A percentile compares a stretch with the other conserved stretches of the same genome.
These are phyloP conservation scores for Dynastes maya DNA, from an alignment of 2,888 invertebrate genomes.

Conservation along the genomic window DNA sequence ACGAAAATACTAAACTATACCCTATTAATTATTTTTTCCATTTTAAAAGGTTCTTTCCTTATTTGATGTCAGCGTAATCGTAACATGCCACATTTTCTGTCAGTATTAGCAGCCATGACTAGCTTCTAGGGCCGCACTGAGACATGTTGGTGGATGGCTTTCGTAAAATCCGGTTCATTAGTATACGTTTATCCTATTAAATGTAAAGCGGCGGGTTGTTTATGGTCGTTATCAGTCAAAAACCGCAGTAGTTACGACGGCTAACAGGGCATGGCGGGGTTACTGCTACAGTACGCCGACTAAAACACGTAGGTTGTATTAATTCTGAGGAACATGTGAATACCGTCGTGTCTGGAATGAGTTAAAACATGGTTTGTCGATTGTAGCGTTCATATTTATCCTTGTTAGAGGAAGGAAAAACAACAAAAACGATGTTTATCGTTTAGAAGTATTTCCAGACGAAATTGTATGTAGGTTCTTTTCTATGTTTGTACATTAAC, in stretches of 20 bases:
- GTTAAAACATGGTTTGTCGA: neutral
- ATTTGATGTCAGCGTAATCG: too few species aligned
- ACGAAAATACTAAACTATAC: too few species aligned
- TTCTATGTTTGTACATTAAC: too few species aligned
- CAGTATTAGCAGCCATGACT: too few species aligned
- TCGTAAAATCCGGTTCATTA: constrained; percentile 31
- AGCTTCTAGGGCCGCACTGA: neutral
- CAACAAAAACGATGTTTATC: too few species aligned
- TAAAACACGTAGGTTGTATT: constrained; percentile 1
- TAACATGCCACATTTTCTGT: too few species aligned
- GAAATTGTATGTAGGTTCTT: too few species aligned
- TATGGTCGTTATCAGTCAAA: constrained; percentile 49
- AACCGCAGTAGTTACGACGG: constrained; percentile 15
- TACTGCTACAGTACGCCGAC: neutral
- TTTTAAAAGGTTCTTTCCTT: too few species aligned
- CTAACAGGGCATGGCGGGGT: constrained; percentile 2
- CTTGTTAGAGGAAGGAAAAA: too few species aligned
- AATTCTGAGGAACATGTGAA: neutral
- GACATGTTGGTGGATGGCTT: constrained; percentile 21
- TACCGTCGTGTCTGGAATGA: neutral
- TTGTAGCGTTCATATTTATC: too few species aligned
- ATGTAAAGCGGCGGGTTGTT: constrained; percentile 47
- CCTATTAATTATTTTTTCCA: too few species aligned
- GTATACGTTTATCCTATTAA: constrained; percentile 41
- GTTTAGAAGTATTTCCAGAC: too few species aligned